Conservation (phyloP, 2,797 vertebrate species). For the Enteromius trimaculatus region DNA sequence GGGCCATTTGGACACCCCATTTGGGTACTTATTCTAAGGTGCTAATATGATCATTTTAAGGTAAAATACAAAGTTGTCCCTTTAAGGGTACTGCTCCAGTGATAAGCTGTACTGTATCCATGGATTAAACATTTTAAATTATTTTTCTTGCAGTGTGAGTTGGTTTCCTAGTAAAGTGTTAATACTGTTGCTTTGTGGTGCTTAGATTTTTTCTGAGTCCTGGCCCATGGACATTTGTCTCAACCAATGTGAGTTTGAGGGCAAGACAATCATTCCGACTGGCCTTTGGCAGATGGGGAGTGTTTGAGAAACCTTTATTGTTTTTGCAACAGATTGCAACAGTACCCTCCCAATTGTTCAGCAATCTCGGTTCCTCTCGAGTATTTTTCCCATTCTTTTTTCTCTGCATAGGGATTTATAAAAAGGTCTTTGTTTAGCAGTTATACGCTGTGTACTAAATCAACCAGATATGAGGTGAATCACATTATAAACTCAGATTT, state of each 20-base stretch:
- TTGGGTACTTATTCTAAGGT: neutral
- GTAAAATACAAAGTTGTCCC: neutral
- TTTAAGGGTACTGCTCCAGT: neutral
- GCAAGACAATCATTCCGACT: neutral
- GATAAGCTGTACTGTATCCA: neutral
- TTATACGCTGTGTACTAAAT: neutral
- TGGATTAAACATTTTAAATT: neutral
- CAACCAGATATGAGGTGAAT: neutral
- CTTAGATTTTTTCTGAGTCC: neutral
- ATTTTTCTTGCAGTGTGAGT: neutral
- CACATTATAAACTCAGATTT: neutral
- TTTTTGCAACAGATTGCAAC: conserved; percentile 11
- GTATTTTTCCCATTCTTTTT: neutral
- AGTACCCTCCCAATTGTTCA: neutral
- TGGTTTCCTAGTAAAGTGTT: neutral
- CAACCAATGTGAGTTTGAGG: neutral
- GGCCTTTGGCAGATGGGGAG: neutral
- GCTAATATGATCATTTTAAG: neutral
- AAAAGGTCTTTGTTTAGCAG: neutral
- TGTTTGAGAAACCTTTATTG: neutral
- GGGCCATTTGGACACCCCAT: neutral
- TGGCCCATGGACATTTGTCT: neutral
- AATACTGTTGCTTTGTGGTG: neutral
- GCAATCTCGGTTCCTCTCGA: neutral
- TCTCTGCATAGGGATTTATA: neutral